Evolutionary conservation across 2,113 vertebrate species (phyloP).

Genomic region (Peromyscus polionotus): DNA sequence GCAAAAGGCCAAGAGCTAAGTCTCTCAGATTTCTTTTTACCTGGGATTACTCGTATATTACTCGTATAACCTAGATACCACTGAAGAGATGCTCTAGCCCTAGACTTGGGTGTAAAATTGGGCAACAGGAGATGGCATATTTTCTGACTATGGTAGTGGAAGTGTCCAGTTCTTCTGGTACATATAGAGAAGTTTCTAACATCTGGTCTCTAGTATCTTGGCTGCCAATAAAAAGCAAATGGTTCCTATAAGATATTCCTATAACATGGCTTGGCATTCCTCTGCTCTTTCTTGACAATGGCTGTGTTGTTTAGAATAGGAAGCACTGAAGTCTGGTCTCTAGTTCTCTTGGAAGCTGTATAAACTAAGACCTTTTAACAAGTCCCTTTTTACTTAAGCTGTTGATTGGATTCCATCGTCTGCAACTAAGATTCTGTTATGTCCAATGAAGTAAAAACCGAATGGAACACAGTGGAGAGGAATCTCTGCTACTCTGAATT

Average conservation of each 20-base stretch:
- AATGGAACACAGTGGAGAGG: not conserved
- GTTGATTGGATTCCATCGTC: not conserved
- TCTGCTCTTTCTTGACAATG: not conserved
- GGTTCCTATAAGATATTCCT: not conserved
- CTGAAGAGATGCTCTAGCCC: not conserved
- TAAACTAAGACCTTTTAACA: not conserved
- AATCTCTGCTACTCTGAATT: not conserved
- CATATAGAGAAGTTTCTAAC: not conserved
- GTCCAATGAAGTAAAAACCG: slow-evolving; percentile 16
- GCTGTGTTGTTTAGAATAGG: not conserved
- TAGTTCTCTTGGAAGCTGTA: not conserved
- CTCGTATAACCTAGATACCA: too few species aligned
- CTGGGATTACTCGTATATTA: not conserved
- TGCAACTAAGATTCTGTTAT: not conserved
- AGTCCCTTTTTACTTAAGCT: not conserved
- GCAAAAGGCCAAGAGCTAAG: not conserved
- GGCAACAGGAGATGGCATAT: not conserved
- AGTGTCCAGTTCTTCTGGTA: not conserved
- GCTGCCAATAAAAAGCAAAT: not conserved
- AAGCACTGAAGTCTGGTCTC: not conserved
- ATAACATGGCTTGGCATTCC: not conserved
- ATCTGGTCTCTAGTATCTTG: not conserved
- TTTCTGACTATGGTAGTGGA: not conserved
- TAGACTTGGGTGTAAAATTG: not conserved
- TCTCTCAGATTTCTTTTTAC: not conserved